phyloP scores from a whole-genome alignment of 2,888 invertebrate genomes.

The Cynaeus angustus region DNA sequence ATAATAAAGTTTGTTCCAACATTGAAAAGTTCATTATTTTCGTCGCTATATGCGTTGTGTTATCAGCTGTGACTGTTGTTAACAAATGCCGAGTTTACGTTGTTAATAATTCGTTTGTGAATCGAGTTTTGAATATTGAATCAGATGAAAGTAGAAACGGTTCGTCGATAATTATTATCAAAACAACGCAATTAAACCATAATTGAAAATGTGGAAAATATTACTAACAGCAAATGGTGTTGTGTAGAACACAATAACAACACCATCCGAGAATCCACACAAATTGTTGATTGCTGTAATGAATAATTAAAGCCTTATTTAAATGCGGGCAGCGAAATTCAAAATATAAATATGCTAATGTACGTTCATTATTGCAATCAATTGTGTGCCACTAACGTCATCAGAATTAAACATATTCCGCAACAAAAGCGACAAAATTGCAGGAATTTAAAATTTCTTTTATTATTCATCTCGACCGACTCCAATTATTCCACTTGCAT shows the following conservation, averaged over 20 bases:
- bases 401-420: conserved; percentile 39
- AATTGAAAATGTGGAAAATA: conserved; percentile 28
- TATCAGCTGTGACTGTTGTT: conserved; percentile 12
- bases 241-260: conserved; percentile 22
- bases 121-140: conserved; percentile 9
- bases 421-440: conserved; percentile 5
- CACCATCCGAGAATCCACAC: conserved; percentile 10
- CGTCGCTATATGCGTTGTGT: conserved; percentile 12
- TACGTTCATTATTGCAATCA: conserved; percentile 35
- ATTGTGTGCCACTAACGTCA: conserved; percentile 37
- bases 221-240: conserved; percentile 15
- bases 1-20: conserved; percentile 36
- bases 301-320: conserved; percentile 46
- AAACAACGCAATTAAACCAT: conserved; percentile 28
- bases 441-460: conserved; percentile 14
- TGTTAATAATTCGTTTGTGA: not conserved
- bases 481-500: conserved; percentile 15
- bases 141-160: conserved; percentile 13
- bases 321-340: conserved; percentile 42
- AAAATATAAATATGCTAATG: conserved; percentile 47
- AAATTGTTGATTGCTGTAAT: conserved; percentile 41
- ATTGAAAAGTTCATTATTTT: conserved; percentile 33
- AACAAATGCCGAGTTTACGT: not conserved
- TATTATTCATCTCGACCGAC: conserved; percentile 12
- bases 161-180: conserved; percentile 22